Evolutionary conservation across 2,797 vertebrate species (phyloP), one percentile per base, ranked within the genome.

Genomic region (Phyllotis vaccarum): DNA sequence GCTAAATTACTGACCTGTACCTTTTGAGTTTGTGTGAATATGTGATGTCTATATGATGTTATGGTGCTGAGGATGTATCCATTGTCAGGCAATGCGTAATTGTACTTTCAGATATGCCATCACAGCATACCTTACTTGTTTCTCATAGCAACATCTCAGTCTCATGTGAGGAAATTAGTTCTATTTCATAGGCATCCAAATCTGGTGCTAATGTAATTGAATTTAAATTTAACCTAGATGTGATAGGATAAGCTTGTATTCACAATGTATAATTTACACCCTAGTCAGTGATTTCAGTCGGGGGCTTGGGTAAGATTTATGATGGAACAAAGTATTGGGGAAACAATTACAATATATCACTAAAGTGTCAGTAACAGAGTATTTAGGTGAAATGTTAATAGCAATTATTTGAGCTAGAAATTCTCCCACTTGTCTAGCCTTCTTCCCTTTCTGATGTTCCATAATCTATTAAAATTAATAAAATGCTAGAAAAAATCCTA

Each of bases 191-290:
- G 95, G 29, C 56, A 56, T 93, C 70, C 46, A 74, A 19, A 91
- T 21, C 87, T 72, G 37, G 37, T 60, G 17, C 8, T 89, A 31
- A 72, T 95, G 21, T 64, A 83, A 89, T 89, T 92, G 90, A 91
- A 94, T 83, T 95, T 52, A 76, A 14, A 68, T 95, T 85, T 96
- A 93, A 83, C 31, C 56, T 70, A 76, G 76, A 43, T 86, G 37
- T 31, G 52, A 31, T 82, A 79, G 37, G 24, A 66, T 86, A 54
- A 87, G 52, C 22, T 62, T 79, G n/a, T 85, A 66, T 66, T 74
- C 54, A 74, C 9, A 74, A 37, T 72, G 43, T 90, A 31, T 89
- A 76, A 82, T 86, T 93, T 83, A 82, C 9, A 70, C 12, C 3
- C 31, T 31, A 90, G 24, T 46, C 56, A 92, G 56, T 86, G 79